A percentile compares a stretch with the other conserved stretches of the same genome.
Conservation (phyloP, 2,113 vertebrate genomes). For the human (Homo sapiens) region GRCh38 chr4:70241001-70241500, state of each 20-base stretch:
- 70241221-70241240: neutral
- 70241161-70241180: neutral
- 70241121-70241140: neutral
- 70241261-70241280: slow-evolving; percentile 28
- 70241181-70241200: neutral
- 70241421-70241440: slow-evolving; percentile 35
- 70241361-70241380: neutral
- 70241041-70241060: neutral
- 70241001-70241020: neutral
- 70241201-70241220: neutral
- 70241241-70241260: neutral
- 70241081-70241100: neutral
- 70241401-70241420: slow-evolving; percentile 38
- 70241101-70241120: neutral
- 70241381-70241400: slow-evolving; percentile 4
- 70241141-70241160: neutral
- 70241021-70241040: neutral
- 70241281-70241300: neutral
- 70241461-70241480: slow-evolving; percentile 24
- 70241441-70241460: neutral
- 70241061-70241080: neutral
- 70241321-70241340: neutral
- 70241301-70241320: slow-evolving; percentile 52
- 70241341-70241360: neutral
- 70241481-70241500: slow-evolving; percentile 4